Evolutionary conservation across 2,888 invertebrate genomes (phyloP).

Genomic region (Pseudoips prasinana): DNA sequence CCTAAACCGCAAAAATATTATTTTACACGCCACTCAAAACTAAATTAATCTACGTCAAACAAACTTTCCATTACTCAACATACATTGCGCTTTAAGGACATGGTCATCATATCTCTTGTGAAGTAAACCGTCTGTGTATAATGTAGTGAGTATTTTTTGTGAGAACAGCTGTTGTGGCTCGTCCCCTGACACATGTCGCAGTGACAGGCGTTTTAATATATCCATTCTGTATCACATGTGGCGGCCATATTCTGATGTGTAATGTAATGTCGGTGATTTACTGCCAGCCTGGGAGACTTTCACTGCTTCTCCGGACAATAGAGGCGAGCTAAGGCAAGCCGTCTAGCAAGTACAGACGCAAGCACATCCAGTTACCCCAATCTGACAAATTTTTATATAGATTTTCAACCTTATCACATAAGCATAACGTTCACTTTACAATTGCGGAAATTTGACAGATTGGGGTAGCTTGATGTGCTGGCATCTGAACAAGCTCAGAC

Average conservation of each 20-base stretch:
- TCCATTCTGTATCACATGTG: conserved; percentile 20
- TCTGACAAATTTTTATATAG: too few relatives aligned
- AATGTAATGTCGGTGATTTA: too few relatives aligned
- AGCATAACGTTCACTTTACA: too few relatives aligned
- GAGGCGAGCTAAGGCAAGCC: too few relatives aligned
- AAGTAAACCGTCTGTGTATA: conserved; percentile 16
- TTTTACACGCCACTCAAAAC: conserved; percentile 6
- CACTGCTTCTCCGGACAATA: too few relatives aligned
- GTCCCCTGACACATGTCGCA: conserved; percentile 23
- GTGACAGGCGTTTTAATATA: conserved; percentile 36
- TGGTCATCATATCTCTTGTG: not conserved
- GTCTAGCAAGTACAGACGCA: too few relatives aligned
- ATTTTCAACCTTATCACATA: too few relatives aligned
- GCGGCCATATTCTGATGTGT: conserved; percentile 18
- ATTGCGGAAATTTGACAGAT: too few relatives aligned
- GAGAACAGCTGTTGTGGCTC: conserved; percentile 17
- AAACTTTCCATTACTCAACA: not conserved
- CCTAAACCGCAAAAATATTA: conserved; percentile 18
- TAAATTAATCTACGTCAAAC: conserved; percentile 24
- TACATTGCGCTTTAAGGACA: conserved; percentile 10
- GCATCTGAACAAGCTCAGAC: too few relatives aligned
- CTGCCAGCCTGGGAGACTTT: too few relatives aligned
- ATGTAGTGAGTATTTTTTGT: conserved; percentile 11
- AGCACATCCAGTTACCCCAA: too few relatives aligned
- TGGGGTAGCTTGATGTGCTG: too few relatives aligned